Conservation (phyloP, 2,888 invertebrate genomes). For the Drosophila monieri region DNA sequence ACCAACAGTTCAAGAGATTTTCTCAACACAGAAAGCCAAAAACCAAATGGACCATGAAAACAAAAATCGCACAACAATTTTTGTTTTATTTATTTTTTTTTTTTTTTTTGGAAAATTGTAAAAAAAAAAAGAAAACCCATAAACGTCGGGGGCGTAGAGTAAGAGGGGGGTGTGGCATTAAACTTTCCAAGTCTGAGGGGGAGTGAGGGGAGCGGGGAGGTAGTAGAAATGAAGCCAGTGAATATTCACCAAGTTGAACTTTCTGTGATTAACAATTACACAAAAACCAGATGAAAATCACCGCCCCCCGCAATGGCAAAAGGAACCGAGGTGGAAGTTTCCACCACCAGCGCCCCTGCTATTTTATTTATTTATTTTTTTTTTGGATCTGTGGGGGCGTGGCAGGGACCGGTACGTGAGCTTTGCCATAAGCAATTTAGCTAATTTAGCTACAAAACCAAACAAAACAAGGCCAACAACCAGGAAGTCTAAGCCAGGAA, state of each 20-base stretch:
- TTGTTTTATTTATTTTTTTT: too few species aligned
- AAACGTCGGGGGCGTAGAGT: background rate
- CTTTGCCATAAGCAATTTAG: constrained; percentile 80
- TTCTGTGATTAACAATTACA: constrained; percentile 76
- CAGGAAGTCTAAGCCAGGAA: constrained; percentile 49
- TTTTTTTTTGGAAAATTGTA: constrained; percentile 27
- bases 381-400: constrained; percentile 11
- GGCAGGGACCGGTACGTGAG: constrained; percentile 69
- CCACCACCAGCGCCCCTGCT: background rate
- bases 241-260: constrained; percentile 24
- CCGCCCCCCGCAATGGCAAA: constrained; percentile 41
- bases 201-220: background rate
- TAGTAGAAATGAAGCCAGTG: background rate
- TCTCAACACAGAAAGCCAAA: constrained; percentile 8
- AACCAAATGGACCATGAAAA: constrained; percentile 63
- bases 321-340: constrained; percentile 29
- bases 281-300: constrained; percentile 43
- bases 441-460: constrained; percentile 61
- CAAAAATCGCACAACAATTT: constrained; percentile 48
- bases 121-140: constrained; percentile 32
- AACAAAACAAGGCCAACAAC: constrained; percentile 4
- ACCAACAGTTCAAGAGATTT: constrained; percentile 14
- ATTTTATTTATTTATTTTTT: background rate
- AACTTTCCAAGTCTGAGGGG: background rate
- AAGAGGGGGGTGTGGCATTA: background rate